Evolutionary conservation across 2,113 vertebrate species (phyloP), one percentile per base, ranked within the genome.

Genomic region (Nothocercus nigrocapillus): DNA sequence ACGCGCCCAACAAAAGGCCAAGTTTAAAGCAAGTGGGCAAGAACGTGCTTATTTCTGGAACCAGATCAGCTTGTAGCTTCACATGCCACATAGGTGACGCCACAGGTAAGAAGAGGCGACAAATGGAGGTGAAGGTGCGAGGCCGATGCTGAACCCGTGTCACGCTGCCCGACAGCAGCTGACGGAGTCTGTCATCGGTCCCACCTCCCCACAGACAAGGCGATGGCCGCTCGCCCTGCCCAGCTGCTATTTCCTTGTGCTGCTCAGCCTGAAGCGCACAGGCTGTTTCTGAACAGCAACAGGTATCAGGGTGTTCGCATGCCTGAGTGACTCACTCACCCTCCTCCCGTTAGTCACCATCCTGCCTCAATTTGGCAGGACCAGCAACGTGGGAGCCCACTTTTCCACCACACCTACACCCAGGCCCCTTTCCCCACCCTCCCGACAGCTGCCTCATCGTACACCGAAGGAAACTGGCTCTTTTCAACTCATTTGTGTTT

Each of bases 381-480:
- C 28, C 75, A 3, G 9, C 8, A 3, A 44, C 32, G 45, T 27
- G 14, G 81, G 18, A 91, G 59, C 63, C 88, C 75, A 19, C 2
- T 0, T 73, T 53, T 36, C 79, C 27, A 54, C 75, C 85, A 62
- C 82, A 9, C 88, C 90, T 54, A 24, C 0, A 6, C 27, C 40
- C 24, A 63, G 93, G 74, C 9, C 2, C 9, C 42, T 32, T 20
- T 66, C 9, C 20, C 47, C 47, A 36, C 47, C 8, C 49, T 49
- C 49, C 49, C 9, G 49, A 49, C 9, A 19, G 49, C 24, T 64
- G 9, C 49, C 49, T 59, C 5, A 2, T 44, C 7, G 24, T 4
- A 18, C 44, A 24, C 5, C 0, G 18, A 77, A 73, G 42, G 32
- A 9, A 59, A 14, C 0, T 1, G 17, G 30, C 32, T 36, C 62